These are phyloP conservation scores for Thamnophis elegans DNA, from an alignment of 2,797 vertebrate genomes.

Conservation along the genomic window DNA sequence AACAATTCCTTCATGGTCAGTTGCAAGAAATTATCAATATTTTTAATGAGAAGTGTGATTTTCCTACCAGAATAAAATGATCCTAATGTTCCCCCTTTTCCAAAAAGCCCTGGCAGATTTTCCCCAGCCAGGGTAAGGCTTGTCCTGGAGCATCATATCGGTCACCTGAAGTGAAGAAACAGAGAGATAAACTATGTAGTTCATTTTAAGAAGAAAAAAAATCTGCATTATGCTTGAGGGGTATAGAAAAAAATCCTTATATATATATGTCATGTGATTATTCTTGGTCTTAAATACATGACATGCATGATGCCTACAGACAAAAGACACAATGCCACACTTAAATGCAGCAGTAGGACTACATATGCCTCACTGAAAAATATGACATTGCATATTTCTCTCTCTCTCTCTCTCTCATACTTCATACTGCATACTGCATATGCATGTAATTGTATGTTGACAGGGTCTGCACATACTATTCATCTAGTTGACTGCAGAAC, in stretches of 20 bases:
- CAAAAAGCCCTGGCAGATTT: slow-evolving; percentile 89
- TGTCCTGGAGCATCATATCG: slow-evolving; percentile 98
- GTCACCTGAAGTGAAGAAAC: slow-evolving; percentile 81
- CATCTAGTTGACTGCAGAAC: no score
- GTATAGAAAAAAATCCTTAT: neutral
- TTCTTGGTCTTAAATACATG: neutral
- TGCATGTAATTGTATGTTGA: no score
- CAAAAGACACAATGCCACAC: neutral
- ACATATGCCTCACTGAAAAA: neutral
- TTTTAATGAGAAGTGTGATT: slow-evolving; percentile 26
- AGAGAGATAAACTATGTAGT: slow-evolving; percentile 12
- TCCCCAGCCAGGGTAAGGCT: slow-evolving; percentile 92
- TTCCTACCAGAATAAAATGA: slow-evolving; percentile 93
- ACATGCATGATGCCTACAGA: neutral
- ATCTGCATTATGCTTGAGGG: neutral
- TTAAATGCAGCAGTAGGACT: neutral
- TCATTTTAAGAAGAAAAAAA: neutral
- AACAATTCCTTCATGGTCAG: neutral
- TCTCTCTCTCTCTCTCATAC: no score
- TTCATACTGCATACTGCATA: neutral
- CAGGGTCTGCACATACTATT: no score
- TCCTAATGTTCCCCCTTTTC: slow-evolving; percentile 92
- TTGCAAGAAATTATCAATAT: slow-evolving; percentile 14
- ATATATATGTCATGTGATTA: neutral
- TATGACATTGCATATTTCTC: neutral